Conservation (phyloP, 2,113 vertebrate genomes). For the Rhineura floridana region DNA sequence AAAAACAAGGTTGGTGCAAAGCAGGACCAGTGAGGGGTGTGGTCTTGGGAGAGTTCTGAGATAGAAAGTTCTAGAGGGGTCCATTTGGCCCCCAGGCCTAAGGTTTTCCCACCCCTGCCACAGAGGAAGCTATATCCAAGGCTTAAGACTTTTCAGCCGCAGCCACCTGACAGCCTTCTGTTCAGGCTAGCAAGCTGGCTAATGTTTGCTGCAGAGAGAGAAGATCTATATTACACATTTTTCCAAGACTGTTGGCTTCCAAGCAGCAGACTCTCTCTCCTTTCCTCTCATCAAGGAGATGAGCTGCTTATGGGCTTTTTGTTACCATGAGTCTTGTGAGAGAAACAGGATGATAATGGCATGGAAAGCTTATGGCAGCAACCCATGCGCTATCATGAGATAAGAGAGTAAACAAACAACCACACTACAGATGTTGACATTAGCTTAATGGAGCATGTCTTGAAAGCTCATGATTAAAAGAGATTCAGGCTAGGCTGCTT, state of each 20-base stretch:
- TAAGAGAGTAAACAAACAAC: slow-evolving; percentile 52
- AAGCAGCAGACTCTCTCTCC: neutral
- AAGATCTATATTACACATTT: neutral
- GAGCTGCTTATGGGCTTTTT: slow-evolving; percentile 38
- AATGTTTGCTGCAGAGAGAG: neutral
- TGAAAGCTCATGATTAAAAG: slow-evolving; percentile 37
- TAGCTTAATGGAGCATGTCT: slow-evolving; percentile 52
- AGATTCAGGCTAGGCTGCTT: slow-evolving; percentile 27
- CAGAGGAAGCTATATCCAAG: no score
- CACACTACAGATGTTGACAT: slow-evolving; percentile 31
- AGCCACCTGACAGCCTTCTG: neutral
- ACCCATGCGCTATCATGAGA: slow-evolving; percentile 42
- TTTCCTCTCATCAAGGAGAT: neutral
- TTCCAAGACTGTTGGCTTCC: neutral
- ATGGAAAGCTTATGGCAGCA: slow-evolving; percentile 51
- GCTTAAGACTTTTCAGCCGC: no score
- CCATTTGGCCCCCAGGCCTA: no score
- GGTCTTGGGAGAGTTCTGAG: no score
- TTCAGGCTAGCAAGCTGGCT: neutral
- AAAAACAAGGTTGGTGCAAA: no score
- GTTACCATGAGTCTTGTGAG: slow-evolving; percentile 49
- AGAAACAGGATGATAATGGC: slow-evolving; percentile 44
- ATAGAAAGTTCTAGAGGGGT: no score
- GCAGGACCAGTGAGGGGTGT: no score
- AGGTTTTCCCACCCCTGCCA: no score